These are phyloP conservation scores for Epizoanthus scotinus DNA, from an alignment of 92 coral and sea anemone species.

Conservation along the genomic window DNA sequence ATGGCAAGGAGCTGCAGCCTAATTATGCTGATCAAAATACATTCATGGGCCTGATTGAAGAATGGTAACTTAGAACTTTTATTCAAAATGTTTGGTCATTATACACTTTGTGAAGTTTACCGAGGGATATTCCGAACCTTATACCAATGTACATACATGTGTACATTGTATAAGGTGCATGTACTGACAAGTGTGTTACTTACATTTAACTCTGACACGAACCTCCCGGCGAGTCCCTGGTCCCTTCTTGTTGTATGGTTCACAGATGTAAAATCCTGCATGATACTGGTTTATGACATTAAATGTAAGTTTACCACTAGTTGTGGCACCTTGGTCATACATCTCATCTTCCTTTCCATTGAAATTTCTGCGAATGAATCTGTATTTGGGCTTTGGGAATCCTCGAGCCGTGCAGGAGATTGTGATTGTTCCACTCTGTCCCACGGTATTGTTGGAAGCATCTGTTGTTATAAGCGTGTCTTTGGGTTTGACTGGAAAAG, in stretches of 20 bases:
- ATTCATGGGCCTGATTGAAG: no score
- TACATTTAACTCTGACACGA: constrained; percentile 73
- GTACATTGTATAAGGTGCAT: neutral
- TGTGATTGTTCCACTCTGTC: constrained; percentile 58
- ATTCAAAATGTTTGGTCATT: no score
- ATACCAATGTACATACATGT: neutral
- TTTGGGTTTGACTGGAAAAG: constrained; percentile 68
- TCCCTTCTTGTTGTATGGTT: constrained; percentile 69
- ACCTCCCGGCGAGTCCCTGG: constrained; percentile 61
- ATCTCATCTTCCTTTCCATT: constrained; percentile 32
- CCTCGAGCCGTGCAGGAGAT: constrained; percentile 80
- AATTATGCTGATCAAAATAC: no score
- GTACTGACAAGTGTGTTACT: constrained; percentile 43
- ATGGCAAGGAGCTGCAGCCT: no score
- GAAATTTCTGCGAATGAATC: constrained; percentile 54
- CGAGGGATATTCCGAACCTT: neutral
- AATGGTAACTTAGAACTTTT: no score
- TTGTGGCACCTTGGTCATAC: constrained; percentile 49
- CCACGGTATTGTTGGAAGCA: constrained; percentile 61
- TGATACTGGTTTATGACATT: constrained; percentile 54
- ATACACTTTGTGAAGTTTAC: no score
- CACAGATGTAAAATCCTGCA: constrained; percentile 84
- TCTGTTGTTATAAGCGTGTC: constrained; percentile 68
- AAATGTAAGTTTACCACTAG: constrained; percentile 58
- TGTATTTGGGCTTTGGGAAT: constrained; percentile 75